Percentiles rank a stretch among this genome's conserved stretches.
phyloP scores from a whole-genome alignment of 2,888 invertebrate species.

The Cryptocephalus moraei region DNA sequence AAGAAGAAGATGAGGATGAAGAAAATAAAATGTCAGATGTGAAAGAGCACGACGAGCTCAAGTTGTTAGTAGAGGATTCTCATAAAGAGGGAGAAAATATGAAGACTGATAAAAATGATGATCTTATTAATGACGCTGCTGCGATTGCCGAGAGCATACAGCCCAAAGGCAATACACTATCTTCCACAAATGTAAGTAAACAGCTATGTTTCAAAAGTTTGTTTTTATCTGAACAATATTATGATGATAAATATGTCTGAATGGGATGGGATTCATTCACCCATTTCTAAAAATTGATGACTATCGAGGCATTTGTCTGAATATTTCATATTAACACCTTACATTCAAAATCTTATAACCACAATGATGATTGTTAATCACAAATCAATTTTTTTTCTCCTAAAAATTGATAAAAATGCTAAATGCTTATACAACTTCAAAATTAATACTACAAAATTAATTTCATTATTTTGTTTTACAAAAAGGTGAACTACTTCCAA shows the following conservation, averaged over 20 bases:
- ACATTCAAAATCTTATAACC: no score
- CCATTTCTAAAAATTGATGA: conserved; percentile 18
- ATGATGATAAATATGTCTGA: no score
- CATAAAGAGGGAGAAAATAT: conserved; percentile 29
- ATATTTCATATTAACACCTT: background rate
- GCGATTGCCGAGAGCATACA: conserved; percentile 92
- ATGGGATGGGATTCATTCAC: conserved; percentile 27
- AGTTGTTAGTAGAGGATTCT: conserved; percentile 46
- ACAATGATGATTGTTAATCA: no score
- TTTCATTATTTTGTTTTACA: no score
- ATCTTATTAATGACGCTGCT: conserved; percentile 84
- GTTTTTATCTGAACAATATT: conserved; percentile 23
- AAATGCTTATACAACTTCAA: no score
- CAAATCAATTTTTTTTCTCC: no score
- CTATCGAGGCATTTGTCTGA: conserved; percentile 30
- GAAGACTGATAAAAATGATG: conserved; percentile 45
- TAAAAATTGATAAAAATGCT: no score
- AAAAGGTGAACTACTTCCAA: no score
- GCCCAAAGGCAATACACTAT: conserved; percentile 94
- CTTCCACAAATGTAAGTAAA: conserved; percentile 70
- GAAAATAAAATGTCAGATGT: conserved; percentile 19
- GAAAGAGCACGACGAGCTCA: conserved; percentile 38
- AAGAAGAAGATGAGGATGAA: conserved; percentile 25
- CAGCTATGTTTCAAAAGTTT: conserved; percentile 9
- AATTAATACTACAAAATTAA: no score